These are phyloP conservation scores for Bagarius yarrelli DNA, from an alignment of 2,113 vertebrate genomes.

Conservation along the genomic window DNA sequence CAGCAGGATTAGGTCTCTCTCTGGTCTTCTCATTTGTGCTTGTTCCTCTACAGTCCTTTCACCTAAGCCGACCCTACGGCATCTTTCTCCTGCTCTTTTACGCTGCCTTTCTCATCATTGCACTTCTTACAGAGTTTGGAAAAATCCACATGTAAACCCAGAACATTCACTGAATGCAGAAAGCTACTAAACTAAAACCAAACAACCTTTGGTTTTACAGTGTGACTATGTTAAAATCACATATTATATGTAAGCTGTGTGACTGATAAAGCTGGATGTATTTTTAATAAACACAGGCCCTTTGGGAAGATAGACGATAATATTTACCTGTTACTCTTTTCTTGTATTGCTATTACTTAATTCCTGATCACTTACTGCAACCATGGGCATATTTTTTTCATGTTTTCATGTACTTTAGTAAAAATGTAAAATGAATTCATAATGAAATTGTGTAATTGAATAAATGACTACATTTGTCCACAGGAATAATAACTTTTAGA, in stretches of 20 bases:
- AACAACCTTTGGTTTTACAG: background rate
- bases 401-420: background rate
- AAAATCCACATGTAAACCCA: conserved; percentile 63
- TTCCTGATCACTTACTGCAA: background rate
- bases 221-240: background rate
- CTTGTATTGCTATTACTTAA: background rate
- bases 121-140: conserved; percentile 87
- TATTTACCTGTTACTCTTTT: background rate
- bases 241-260: background rate
- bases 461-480: background rate
- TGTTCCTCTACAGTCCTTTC: conserved; percentile 83
- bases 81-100: conserved; percentile 84
- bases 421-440: background rate
- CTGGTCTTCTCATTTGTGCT: conserved; percentile 83
- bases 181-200: background rate
- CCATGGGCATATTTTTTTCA: background rate
- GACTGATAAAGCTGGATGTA: background rate
- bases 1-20: conserved; percentile 84
- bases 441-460: background rate
- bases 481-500: too few species aligned
- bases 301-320: background rate
- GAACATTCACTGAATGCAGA: conserved; percentile 1
- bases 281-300: conserved; percentile 23
- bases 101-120: conserved; percentile 76
- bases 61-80: conserved; percentile 75